Percentiles rank a stretch among this genome's conserved stretches.
Evolutionary conservation across 2,113 vertebrate genomes (phyloP).

Genomic region (Heloderma charlesbogerti): DNA sequence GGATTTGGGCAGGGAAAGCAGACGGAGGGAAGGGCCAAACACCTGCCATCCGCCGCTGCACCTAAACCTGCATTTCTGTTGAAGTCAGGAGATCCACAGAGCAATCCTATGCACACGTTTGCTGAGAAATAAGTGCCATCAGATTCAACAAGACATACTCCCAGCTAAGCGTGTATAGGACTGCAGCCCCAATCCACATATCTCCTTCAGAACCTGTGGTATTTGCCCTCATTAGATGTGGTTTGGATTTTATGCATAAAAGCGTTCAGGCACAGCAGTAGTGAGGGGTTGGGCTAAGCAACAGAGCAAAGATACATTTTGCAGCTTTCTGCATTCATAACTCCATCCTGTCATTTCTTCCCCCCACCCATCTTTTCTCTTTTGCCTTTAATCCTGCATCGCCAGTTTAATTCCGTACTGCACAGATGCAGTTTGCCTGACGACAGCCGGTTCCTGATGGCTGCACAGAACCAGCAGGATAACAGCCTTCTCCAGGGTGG

Average conservation of each 20-base stretch:
- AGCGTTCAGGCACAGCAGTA: background rate
- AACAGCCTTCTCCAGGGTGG: background rate
- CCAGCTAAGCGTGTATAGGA: background rate
- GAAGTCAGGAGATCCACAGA: background rate
- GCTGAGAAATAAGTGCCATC: background rate
- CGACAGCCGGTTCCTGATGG: slow-evolving; percentile 4
- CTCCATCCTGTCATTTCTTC: background rate
- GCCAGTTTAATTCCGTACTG: background rate
- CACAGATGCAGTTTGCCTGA: background rate
- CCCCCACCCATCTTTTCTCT: too few relatives aligned
- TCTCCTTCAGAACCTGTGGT: background rate
- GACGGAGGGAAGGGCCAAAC: too few relatives aligned
- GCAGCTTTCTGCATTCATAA: background rate
- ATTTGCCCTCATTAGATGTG: background rate
- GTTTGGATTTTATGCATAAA: background rate
- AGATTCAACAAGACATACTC: too few relatives aligned
- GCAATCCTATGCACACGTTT: background rate
- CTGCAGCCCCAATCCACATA: background rate
- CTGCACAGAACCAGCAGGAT: slow-evolving; percentile 11
- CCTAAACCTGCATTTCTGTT: background rate
- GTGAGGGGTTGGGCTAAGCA: background rate
- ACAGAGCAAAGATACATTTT: background rate
- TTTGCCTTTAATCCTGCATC: background rate
- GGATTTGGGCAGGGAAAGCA: background rate
- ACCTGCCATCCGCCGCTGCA: too few relatives aligned